Evolutionary conservation across 2,888 invertebrate species (phyloP).

Genomic region (Deladenus siricidicola): DNA sequence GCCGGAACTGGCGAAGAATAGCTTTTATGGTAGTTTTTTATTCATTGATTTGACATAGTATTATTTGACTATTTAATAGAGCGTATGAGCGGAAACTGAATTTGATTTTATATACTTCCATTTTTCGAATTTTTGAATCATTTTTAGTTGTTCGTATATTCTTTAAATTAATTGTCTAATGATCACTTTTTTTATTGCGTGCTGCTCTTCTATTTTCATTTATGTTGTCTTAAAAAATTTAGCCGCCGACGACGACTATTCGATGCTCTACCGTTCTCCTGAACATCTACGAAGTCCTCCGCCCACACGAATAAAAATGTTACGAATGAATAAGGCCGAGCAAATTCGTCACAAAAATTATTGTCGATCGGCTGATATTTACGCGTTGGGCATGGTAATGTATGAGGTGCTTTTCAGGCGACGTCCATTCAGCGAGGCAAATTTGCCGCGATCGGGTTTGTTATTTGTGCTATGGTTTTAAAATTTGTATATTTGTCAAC

Average conservation of each 20-base stretch:
- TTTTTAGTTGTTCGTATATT: too few species aligned
- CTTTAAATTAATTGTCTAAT: too few species aligned
- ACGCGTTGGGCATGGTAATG: constrained; percentile 19
- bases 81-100: too few species aligned
- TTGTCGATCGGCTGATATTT: constrained; percentile 16
- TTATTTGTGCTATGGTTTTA: not conserved
- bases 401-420: constrained; percentile 20
- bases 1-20: not conserved
- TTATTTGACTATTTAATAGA: too few species aligned
- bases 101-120: too few species aligned
- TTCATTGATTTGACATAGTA: not conserved
- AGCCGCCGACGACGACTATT: constrained; percentile 7
- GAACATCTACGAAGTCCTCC: constrained; percentile 22
- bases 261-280: constrained; percentile 15
- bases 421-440: constrained; percentile 19
- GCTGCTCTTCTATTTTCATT: too few species aligned
- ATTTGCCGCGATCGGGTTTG: constrained; percentile 13
- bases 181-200: too few species aligned
- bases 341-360: constrained; percentile 19
- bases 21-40: not conserved
- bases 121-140: too few species aligned
- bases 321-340: constrained; percentile 19
- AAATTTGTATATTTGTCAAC: not conserved
- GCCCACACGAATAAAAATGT: constrained; percentile 19
- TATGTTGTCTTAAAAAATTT: too few species aligned